Conservation (phyloP, 2,888 invertebrate genomes). For the Oxycera nigricornis region DNA sequence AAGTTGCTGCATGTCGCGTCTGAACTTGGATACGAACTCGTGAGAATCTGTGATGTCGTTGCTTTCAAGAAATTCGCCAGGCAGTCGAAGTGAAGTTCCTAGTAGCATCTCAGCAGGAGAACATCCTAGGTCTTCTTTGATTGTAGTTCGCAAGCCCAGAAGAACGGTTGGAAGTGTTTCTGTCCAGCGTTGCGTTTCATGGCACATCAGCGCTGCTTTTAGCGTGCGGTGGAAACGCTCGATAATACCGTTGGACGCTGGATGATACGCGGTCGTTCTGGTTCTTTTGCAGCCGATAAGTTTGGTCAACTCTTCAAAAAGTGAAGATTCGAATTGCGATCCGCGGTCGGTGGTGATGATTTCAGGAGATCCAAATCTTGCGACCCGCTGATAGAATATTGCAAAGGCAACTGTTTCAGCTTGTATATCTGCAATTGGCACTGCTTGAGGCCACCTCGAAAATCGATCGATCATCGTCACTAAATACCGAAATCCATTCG, state of each 20-base stretch:
- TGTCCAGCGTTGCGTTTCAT: background rate
- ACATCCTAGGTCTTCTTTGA: background rate
- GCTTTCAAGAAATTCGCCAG: slow-evolving; percentile 44
- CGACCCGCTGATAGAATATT: slow-evolving; percentile 19
- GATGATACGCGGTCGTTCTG: slow-evolving; percentile 38
- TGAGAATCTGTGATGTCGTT: background rate
- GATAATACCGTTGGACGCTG: slow-evolving; percentile 39
- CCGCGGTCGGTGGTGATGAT: slow-evolving; percentile 38
- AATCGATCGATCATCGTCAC: no score
- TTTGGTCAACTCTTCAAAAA: slow-evolving; percentile 21
- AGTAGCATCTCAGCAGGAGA: slow-evolving; percentile 3
- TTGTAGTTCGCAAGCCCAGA: background rate
- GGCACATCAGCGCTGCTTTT: slow-evolving; percentile 12
- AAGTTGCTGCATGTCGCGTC: slow-evolving; percentile 23
- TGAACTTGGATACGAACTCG: background rate
- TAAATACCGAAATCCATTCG: no score
- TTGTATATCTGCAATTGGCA: slow-evolving; percentile 31
- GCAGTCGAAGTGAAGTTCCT: background rate
- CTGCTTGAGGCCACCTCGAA: no score
- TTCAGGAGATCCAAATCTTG: slow-evolving; percentile 36
- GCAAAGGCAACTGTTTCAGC: slow-evolving; percentile 47
- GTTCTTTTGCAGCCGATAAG: slow-evolving; percentile 17
- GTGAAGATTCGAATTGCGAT: slow-evolving; percentile 37
- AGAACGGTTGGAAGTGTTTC: slow-evolving; percentile 13
- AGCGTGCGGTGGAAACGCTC: background rate